phyloP scores from a whole-genome alignment of 2,888 invertebrate genomes.

The Diadegma fenestrale region DNA sequence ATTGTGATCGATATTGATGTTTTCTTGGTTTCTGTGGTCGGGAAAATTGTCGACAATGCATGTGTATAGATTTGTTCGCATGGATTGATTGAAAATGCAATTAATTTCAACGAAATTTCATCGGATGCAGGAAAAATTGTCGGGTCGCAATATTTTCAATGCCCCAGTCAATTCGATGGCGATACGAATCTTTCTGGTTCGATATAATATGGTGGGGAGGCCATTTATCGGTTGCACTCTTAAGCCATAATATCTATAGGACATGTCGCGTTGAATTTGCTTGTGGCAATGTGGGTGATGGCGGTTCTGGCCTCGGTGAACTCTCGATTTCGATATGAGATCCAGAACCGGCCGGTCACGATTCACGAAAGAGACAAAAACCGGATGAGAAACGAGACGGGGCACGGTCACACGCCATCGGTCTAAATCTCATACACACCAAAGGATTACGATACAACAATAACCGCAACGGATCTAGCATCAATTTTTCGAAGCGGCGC shows the following conservation, averaged over 20 bases:
- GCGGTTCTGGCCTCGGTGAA: conserved; percentile 63
- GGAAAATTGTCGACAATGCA: background rate
- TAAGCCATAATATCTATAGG: conserved; percentile 15
- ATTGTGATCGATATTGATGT: conserved; percentile 28
- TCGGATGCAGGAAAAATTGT: background rate
- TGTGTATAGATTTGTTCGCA: background rate
- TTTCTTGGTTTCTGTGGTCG: background rate
- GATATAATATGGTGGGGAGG: background rate
- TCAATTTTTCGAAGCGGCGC: background rate
- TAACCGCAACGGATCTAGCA: conserved; percentile 23
- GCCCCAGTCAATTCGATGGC: background rate
- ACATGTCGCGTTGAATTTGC: conserved; percentile 42
- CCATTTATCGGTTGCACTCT: conserved; percentile 14
- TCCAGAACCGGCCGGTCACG: conserved; percentile 67
- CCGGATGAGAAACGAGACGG: conserved; percentile 69
- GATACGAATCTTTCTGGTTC: conserved; percentile 15
- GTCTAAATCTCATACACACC: conserved; percentile 36
- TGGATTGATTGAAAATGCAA: background rate
- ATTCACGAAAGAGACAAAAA: conserved; percentile 65
- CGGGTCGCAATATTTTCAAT: background rate
- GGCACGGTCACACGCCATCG: conserved; percentile 65
- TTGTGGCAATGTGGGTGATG: conserved; percentile 44
- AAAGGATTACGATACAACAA: conserved; percentile 17
- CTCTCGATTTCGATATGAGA: conserved; percentile 70
- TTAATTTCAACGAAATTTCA: background rate